phyloP scores from a whole-genome alignment of 53 echinoderm and acorn worm species.

The Patiria pectinifera region DNA sequence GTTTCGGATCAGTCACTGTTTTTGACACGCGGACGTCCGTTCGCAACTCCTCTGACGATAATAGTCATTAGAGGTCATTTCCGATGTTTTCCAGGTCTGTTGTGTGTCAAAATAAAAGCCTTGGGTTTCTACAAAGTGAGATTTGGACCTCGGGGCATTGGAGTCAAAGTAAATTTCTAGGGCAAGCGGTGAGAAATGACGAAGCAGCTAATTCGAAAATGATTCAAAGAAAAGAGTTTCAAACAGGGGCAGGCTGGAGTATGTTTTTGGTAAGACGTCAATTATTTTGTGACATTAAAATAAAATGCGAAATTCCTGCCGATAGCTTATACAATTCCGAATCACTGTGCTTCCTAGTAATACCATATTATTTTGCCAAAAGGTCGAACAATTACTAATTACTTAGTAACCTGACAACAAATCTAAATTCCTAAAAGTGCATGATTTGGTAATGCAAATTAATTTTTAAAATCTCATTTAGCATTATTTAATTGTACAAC shows the following conservation, averaged over 20 bases:
- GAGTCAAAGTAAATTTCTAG: background rate
- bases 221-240: background rate
- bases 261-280: background rate
- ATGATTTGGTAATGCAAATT: too few relatives aligned
- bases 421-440: too few relatives aligned
- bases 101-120: background rate
- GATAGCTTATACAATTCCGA: too few relatives aligned
- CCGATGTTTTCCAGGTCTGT: background rate
- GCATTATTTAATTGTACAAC: background rate
- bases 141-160: background rate
- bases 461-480: too few relatives aligned
- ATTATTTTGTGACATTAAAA: background rate
- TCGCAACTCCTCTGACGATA: background rate
- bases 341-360: too few relatives aligned
- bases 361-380: too few relatives aligned
- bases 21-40: background rate
- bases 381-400: too few relatives aligned
- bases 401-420: too few relatives aligned
- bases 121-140: background rate
- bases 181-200: background rate
- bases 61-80: background rate
- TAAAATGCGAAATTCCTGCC: too few relatives aligned
- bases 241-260: background rate
- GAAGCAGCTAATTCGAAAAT: background rate
- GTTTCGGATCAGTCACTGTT: background rate